Percentiles rank a stretch among this genome's conserved stretches.
Evolutionary conservation across 1,140 invertebrate genomes (phyloP).

Genomic region (Heterodera schachtii): DNA sequence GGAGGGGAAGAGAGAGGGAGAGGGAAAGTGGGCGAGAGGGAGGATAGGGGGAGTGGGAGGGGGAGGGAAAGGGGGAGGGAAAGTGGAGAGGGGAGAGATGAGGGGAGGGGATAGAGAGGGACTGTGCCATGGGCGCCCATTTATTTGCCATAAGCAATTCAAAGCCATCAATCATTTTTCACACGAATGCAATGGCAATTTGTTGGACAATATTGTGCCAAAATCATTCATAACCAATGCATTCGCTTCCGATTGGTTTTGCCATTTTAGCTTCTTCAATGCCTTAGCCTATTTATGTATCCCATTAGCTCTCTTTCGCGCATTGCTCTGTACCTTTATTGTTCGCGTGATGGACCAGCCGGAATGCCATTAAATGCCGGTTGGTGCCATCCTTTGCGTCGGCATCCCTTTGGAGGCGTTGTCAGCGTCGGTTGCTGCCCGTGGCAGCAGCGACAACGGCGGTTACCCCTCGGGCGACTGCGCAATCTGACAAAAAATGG

Average conservation of each 20-base stretch:
- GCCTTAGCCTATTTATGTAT: background rate
- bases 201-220: background rate
- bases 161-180: background rate
- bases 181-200: background rate
- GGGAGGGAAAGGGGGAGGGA: too few species aligned
- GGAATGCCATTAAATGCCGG: constrained; percentile 30
- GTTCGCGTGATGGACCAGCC: constrained; percentile 28
- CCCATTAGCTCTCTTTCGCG: background rate
- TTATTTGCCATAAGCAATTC: background rate
- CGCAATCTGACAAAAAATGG: background rate
- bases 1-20: too few species aligned
- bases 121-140: background rate
- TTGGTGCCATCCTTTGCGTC: constrained; percentile 14
- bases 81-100: background rate
- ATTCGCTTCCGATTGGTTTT: too few species aligned
- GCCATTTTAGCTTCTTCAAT: background rate
- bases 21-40: background rate
- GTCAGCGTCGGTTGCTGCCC: constrained; percentile 14
- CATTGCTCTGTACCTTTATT: constrained; percentile 4
- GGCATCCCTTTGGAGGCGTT: background rate
- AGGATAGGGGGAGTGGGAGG: background rate
- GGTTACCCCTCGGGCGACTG: background rate
- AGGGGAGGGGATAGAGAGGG: background rate
- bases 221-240: too few species aligned
- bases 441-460: constrained; percentile 10